Base-by-base conservation (phyloP, 1,140 invertebrate species). In the Sinella curviseta region DNA sequence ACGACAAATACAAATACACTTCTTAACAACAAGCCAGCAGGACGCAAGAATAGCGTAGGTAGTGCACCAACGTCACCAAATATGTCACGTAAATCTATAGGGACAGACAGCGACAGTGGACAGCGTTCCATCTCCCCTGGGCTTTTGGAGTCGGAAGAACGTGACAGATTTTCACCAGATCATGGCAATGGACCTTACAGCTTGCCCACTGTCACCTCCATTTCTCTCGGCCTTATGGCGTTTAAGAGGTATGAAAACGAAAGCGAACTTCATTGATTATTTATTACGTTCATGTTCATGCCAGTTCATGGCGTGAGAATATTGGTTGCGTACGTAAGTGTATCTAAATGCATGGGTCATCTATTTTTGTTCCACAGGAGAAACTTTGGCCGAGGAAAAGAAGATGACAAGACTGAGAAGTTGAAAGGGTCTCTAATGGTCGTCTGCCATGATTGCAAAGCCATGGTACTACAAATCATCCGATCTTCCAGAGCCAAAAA, bases 391-490 rank as follows among this genome's bases (percentile, higher is more conserved):
- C 84, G 74, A 78, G 82, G 74, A 34, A 81, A 80, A 84, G 84
- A 82, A 28, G 85, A 85, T 74, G 86, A 85, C 60, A 85, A 85
- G 57, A 88, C 89, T 77, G 91, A 94, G 85, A 89, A 91, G 75
- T 86, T 93, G 78, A 91, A 92, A 82, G 94, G 94, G 67, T 91
- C 94, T 48, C 90, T 94, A 83, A 94, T 96, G 91, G 91, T 93
- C 36, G 95, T 97, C 26, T 98, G 96, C 86, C 92, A 95, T 85
- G 96, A 97, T 88, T 98, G 96, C 88, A 95, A 96, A 85, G 75
- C 75, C 26, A 77, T 80, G 79, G 77, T 78, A 39, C 65, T 95
- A 81, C 94, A 97, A 87, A 96, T 97, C 85, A 96, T 97, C 84
- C 93, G 94, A 87, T 93, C 93, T 20, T 94, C 93, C 12, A 90